phyloP scores from a whole-genome alignment of 2,113 vertebrate genomes.

The Rhagologus leucostigma region DNA sequence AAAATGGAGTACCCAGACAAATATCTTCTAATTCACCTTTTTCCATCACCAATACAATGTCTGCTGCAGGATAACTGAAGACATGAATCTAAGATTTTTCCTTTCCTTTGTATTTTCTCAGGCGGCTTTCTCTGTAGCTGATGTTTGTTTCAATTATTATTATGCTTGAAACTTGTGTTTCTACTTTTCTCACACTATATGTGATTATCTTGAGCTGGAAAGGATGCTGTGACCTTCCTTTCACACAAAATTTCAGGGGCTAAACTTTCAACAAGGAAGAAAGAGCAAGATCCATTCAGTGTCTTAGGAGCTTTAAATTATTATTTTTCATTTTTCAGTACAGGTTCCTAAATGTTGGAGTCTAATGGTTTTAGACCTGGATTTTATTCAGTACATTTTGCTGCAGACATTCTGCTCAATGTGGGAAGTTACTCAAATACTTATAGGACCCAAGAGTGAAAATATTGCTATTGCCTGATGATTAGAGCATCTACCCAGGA shows the following conservation, averaged over 20 bases:
- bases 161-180: not conserved
- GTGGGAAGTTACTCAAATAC: not conserved
- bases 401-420: not conserved
- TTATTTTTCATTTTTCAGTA: not conserved
- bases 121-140: not conserved
- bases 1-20: not conserved
- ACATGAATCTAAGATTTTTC: not conserved
- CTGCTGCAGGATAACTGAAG: not conserved
- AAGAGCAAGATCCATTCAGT: not conserved
- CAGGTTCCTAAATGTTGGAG: not conserved
- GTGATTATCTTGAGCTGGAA: not conserved
- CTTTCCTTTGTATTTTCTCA: not conserved
- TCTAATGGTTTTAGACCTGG: not conserved
- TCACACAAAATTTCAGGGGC: not conserved
- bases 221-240: not conserved
- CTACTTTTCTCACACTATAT: not conserved
- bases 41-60: not conserved
- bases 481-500: not conserved
- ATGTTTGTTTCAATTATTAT: not conserved
- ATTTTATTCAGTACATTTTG: not conserved
- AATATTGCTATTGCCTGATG: not conserved
- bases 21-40: not conserved
- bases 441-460: not conserved
- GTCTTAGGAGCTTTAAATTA: not conserved
- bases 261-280: not conserved